A percentile compares a stretch with the other conserved stretches of the same genome.
Evolutionary conservation across 2,888 invertebrate genomes (phyloP).

Genomic region (Gibbula magus): DNA sequence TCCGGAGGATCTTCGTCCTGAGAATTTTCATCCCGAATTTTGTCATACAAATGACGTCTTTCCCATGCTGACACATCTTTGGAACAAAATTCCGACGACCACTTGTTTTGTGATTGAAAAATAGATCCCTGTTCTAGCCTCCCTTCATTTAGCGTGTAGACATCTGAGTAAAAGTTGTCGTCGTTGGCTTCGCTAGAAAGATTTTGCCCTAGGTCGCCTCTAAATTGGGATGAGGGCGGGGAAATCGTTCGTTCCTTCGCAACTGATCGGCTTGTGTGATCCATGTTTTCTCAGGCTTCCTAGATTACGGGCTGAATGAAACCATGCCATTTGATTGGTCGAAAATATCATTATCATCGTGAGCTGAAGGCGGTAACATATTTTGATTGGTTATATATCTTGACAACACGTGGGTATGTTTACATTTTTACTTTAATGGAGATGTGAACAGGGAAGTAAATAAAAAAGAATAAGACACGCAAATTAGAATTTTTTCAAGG

Average conservation of each 20-base stretch:
- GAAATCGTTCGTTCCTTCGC: not conserved
- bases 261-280: constrained; percentile 4
- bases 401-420: not conserved
- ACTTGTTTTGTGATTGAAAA: not conserved
- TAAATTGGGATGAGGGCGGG: not conserved
- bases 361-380: not conserved
- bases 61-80: not conserved
- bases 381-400: not conserved
- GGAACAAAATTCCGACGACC: not conserved
- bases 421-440: not conserved
- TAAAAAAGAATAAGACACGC: not conserved
- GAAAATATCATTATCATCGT: not conserved
- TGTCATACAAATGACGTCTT: not conserved
- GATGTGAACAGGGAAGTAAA: not conserved
- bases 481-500: no score
- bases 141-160: not conserved
- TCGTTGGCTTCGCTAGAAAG: not conserved
- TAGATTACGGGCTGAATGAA: constrained; percentile 6
- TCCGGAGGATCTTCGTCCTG: not conserved
- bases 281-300: constrained; percentile 22
- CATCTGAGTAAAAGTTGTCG: not conserved
- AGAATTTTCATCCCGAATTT: not conserved
- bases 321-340: constrained; percentile 2
- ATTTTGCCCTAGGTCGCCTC: not conserved
- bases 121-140: not conserved